phyloP scores from a whole-genome alignment of 2,888 invertebrate genomes.

The Cephalotes varians region DNA sequence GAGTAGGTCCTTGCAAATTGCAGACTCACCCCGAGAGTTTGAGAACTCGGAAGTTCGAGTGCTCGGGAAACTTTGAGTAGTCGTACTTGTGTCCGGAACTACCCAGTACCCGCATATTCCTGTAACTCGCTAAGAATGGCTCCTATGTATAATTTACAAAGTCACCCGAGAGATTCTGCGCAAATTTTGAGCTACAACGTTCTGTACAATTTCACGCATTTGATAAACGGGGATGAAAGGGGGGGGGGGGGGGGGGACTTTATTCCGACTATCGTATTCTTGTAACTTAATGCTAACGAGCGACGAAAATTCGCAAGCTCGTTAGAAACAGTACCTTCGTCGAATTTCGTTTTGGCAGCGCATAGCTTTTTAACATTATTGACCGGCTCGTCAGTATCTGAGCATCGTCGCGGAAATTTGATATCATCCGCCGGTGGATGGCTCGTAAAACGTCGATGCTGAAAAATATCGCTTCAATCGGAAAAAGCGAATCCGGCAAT shows the following conservation, averaged over 20 bases:
- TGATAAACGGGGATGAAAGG: background rate
- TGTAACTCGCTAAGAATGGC: conserved; percentile 51
- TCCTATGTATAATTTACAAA: conserved; percentile 52
- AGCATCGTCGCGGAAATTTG: conserved; percentile 34
- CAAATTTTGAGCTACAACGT: conserved; percentile 28
- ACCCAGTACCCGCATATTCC: conserved; percentile 47
- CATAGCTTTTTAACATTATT: conserved; percentile 13
- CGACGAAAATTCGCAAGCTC: conserved; percentile 33
- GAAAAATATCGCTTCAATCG: background rate
- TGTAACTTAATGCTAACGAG: background rate
- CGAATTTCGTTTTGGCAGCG: conserved; percentile 35
- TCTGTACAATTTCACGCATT: conserved; percentile 17
- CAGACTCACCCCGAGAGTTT: conserved; percentile 45
- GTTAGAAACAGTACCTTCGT: conserved; percentile 30
- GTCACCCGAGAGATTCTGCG: conserved; percentile 35
- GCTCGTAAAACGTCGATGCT: background rate
- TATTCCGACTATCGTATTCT: conserved; percentile 18
- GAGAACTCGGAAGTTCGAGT: conserved; percentile 50
- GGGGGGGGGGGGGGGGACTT: too few relatives aligned
- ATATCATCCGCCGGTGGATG: conserved; percentile 8
- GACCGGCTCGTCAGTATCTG: background rate
- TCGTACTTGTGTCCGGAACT: conserved; percentile 47
- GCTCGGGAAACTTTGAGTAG: conserved; percentile 43
- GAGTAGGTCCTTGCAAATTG: conserved; percentile 54
- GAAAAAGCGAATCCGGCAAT: background rate